Evolutionary conservation across 2,888 invertebrate genomes (phyloP).

Genomic region (Lamellibrachia satsuma): DNA sequence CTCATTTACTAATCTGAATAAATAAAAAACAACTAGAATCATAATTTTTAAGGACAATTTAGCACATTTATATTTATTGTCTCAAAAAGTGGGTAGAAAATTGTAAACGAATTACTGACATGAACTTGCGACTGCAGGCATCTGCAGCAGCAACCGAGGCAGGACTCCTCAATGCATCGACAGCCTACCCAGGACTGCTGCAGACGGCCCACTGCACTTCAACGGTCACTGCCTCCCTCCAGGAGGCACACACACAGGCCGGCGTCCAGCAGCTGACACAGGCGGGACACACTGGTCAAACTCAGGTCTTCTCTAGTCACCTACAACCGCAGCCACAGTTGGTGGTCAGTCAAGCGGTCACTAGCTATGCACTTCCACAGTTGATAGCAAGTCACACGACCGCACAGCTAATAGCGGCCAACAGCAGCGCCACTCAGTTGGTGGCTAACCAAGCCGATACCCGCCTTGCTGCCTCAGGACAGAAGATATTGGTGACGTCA

Average conservation of each 20-base stretch:
- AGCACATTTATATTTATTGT: too few relatives aligned
- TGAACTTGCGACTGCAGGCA: not conserved
- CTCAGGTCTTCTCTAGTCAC: not conserved
- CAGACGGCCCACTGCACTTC: not conserved
- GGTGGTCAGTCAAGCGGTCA: not conserved
- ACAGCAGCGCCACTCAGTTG: not conserved
- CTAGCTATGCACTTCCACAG: constrained; percentile 6
- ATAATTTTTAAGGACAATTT: too few relatives aligned
- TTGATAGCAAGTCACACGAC: not conserved
- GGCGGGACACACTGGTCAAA: not conserved
- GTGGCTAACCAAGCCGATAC: not conserved
- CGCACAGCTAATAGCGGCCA: not conserved
- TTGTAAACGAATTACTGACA: not conserved
- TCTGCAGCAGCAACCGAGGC: not conserved
- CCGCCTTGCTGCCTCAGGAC: not conserved
- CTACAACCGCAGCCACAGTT: not conserved
- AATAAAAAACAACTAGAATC: too few relatives aligned
- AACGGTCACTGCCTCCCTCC: not conserved
- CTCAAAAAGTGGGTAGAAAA: too few relatives aligned
- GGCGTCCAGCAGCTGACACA: not conserved
- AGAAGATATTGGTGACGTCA: constrained; percentile 1
- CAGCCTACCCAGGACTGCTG: not conserved
- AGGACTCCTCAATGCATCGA: not conserved
- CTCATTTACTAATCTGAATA: too few relatives aligned
- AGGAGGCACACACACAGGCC: not conserved